These are phyloP conservation scores for Saiga tatarica DNA, from an alignment of 2,113 vertebrate species.

Conservation along the genomic window DNA sequence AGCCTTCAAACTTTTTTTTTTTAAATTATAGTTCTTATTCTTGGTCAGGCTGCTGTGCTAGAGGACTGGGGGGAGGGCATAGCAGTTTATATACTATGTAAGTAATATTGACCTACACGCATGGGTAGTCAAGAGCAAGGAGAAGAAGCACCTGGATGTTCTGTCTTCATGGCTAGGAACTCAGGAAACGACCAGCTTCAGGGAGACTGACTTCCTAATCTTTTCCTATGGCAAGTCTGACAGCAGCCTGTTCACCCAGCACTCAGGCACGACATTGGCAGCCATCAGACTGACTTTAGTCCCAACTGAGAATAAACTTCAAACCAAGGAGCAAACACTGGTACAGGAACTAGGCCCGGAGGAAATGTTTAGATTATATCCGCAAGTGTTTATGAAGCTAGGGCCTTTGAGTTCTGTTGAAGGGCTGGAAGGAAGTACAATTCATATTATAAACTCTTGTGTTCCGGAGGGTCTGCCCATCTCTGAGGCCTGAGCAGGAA, in stretches of 20 bases:
- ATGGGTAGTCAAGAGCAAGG: neutral
- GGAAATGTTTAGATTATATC: neutral
- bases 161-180: neutral
- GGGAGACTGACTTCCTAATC: neutral
- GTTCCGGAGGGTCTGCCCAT: neutral
- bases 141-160: neutral
- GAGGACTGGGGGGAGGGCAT: too few relatives aligned
- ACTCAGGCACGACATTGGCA: neutral
- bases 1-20: neutral
- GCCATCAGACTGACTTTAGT: neutral
- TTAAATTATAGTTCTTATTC: neutral
- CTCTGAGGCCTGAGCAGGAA: neutral
- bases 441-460: neutral
- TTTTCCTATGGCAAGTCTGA: neutral
- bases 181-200: neutral
- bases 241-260: neutral
- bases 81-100: neutral
- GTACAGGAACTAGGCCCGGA: neutral
- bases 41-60: neutral
- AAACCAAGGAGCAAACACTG: neutral
- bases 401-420: neutral
- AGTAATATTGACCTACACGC: neutral
- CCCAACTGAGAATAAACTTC: neutral
- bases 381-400: neutral
- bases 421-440: neutral